Base-by-base conservation (phyloP, 2,113 vertebrate genomes). In the Notothenia rossii region DNA sequence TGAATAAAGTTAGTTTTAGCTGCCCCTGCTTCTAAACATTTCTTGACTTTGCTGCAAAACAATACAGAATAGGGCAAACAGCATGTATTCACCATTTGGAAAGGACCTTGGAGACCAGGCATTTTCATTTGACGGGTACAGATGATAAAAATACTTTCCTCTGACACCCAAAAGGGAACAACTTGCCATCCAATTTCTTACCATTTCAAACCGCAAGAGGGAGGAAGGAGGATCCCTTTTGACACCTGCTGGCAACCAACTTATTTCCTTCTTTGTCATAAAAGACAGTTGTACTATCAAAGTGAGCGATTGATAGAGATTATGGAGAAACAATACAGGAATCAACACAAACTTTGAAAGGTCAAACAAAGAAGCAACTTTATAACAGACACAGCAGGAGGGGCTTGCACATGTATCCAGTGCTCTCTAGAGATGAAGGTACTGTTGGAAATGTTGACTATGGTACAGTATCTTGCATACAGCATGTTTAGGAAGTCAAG, bases 91-190 rank as follows among this genome's bases (percentile, higher is more conserved):
- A 2, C 72, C 33, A 54, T 72, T 82, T 86, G 17, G 49, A 56
- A 61, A 77, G 75, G 85, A 77, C 82, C 60, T 72, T 53, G n/a
- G 84, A 78, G 78, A 77, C 69, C 50, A 82, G 50, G 63, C 54
- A 69, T 86, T 86, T 82, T 72, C 81, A 81, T 81, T 66, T 79
- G 85, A 86, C 68, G 43, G 79, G 84, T 68, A 87, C 55, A 63
- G 60, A 84, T 86, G 67, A 90, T 88, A 77, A 86, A 89, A 80
- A 65, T 54, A 48, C 64, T 75, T 67, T 56, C 46, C 74, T 81
- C 72, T 84, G 81, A 88, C 81, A 81, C 61, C 59, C 76, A 82
- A 64, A 55, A 72, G 66, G 55, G 62, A 79, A 59, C 46, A 73
- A 72, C 64, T 75, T 77, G 76, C 75, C 69, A 61, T 76, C 75